These are phyloP conservation scores for Brachyalestes nurse DNA, from an alignment of 2,797 vertebrate species.

Conservation along the genomic window DNA sequence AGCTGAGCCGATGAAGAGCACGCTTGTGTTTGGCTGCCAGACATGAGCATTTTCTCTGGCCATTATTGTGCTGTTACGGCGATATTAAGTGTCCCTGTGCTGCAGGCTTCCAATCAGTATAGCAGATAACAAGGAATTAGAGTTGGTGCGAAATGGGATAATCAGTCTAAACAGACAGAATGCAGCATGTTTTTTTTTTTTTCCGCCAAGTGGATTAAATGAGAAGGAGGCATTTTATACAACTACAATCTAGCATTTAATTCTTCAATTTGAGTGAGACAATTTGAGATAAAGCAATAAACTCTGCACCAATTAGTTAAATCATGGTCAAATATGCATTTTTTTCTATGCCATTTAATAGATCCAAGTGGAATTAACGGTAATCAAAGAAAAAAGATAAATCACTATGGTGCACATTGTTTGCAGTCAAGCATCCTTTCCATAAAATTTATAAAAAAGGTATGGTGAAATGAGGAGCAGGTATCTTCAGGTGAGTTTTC, in stretches of 20 bases:
- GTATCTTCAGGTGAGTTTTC: not conserved
- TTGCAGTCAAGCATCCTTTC: not conserved
- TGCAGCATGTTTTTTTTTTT: not conserved
- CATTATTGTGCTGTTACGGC: slow-evolving; percentile 9
- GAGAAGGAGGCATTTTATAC: not conserved
- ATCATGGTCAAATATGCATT: not conserved
- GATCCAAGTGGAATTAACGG: not conserved
- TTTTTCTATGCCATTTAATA: not conserved
- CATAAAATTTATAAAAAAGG: not conserved
- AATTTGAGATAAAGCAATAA: not conserved
- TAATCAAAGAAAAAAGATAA: not conserved
- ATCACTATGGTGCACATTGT: not conserved
- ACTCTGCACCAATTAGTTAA: not conserved
- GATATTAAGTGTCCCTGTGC: slow-evolving; percentile 16
- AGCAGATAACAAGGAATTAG: slow-evolving; percentile 40
- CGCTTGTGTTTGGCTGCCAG: slow-evolving; percentile 1
- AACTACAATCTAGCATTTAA: not conserved
- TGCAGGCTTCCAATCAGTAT: slow-evolving; percentile 18
- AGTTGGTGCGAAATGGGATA: slow-evolving; percentile 14
- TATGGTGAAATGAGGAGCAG: not conserved
- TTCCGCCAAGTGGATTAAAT: not conserved
- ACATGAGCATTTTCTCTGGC: slow-evolving; percentile 14
- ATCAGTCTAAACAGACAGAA: slow-evolving; percentile 18
- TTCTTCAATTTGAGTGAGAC: slow-evolving; percentile 1
- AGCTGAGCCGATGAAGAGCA: not conserved